phyloP scores from a whole-genome alignment of 2,888 invertebrate species.

The Sisyra nigra region DNA sequence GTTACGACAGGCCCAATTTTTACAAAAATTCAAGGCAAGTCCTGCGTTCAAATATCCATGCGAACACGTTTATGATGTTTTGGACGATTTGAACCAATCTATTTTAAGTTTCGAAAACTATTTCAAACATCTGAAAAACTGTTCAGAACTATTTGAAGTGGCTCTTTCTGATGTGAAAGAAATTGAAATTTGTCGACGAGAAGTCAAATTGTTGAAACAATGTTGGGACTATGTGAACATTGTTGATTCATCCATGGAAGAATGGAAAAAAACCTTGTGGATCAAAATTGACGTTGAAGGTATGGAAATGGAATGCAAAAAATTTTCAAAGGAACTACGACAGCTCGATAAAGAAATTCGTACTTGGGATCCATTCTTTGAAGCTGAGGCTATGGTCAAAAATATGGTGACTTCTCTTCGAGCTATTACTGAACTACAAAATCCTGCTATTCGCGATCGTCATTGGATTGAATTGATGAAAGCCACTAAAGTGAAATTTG shows the following conservation, averaged over 20 bases:
- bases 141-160: slow-evolving; percentile 73
- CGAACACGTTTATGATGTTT: slow-evolving; percentile 44
- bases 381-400: slow-evolving; percentile 66
- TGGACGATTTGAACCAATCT: slow-evolving; percentile 53
- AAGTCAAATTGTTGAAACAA: slow-evolving; percentile 27
- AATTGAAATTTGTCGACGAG: slow-evolving; percentile 50
- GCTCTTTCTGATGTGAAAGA: slow-evolving; percentile 68
- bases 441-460: slow-evolving; percentile 82
- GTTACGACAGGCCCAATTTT: slow-evolving; percentile 56
- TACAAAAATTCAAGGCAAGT: slow-evolving; percentile 50
- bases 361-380: slow-evolving; percentile 60
- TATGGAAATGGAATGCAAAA: slow-evolving; percentile 91
- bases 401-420: slow-evolving; percentile 86
- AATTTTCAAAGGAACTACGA: slow-evolving; percentile 71
- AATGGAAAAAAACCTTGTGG: slow-evolving; percentile 92
- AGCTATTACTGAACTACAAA: slow-evolving; percentile 86
- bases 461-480: slow-evolving; percentile 92
- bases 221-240: slow-evolving; percentile 83
- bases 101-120: slow-evolving; percentile 50
- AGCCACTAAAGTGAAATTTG: slow-evolving; percentile 75
- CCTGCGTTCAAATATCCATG: slow-evolving; percentile 45
- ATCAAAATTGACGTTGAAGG: slow-evolving; percentile 84
- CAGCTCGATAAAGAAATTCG: slow-evolving; percentile 68
- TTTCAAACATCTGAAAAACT: slow-evolving; percentile 46
- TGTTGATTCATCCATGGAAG: slow-evolving; percentile 65